A percentile compares a stretch with the other conserved stretches of the same genome.
Evolutionary conservation across 2,888 invertebrate genomes (phyloP).

Genomic region (Drosophila stalkeri): DNA sequence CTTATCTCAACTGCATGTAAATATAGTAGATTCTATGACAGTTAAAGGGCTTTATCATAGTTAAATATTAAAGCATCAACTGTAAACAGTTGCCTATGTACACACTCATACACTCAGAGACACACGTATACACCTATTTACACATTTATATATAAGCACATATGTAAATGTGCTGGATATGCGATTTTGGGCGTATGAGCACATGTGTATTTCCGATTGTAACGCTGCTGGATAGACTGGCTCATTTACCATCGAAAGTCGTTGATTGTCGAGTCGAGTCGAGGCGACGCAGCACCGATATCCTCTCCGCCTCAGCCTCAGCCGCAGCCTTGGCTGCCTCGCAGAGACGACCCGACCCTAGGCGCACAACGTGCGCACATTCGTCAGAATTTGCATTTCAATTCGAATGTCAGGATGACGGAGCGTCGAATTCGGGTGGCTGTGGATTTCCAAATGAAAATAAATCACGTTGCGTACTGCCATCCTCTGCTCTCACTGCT

Average conservation of each 20-base stretch:
- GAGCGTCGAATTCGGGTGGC: conserved; percentile 74
- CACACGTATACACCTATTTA: conserved; percentile 2
- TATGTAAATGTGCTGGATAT: conserved; percentile 28
- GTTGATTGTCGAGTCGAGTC: conserved; percentile 35
- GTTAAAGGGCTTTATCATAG: not conserved
- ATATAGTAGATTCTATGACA: not conserved
- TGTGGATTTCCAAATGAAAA: conserved; percentile 77
- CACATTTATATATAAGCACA: conserved; percentile 16
- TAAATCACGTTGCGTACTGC: conserved; percentile 75
- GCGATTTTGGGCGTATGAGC: conserved; percentile 42
- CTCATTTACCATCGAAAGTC: conserved; percentile 72
- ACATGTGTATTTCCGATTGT: conserved; percentile 58
- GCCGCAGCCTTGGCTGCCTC: not conserved
- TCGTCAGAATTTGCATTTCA: conserved; percentile 84
- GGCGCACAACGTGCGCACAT: conserved; percentile 70
- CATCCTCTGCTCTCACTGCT: not conserved
- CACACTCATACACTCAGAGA: not conserved
- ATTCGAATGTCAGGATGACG: conserved; percentile 80
- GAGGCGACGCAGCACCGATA: conserved; percentile 39
- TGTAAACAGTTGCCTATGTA: conserved; percentile 2
- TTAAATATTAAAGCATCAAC: conserved; percentile 1
- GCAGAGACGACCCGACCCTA: conserved; percentile 49
- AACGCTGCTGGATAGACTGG: conserved; percentile 55
- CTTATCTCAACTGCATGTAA: not conserved
- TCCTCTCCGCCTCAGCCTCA: conserved; percentile 16